These are phyloP conservation scores for Microplitis manilae DNA, from an alignment of 2,888 invertebrate genomes.

Conservation along the genomic window DNA sequence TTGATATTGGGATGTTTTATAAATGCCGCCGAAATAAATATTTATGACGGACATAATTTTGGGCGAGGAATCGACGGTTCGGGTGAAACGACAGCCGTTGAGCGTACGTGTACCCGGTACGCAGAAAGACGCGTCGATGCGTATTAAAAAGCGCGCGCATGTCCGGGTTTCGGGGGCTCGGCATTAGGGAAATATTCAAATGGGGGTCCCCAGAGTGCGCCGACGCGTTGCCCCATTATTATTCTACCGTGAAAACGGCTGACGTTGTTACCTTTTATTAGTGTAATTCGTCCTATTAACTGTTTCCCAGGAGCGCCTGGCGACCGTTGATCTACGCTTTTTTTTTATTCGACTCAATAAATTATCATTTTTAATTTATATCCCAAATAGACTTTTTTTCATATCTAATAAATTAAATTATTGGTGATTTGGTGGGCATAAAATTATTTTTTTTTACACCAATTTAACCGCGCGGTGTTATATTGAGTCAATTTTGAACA, in stretches of 20 bases:
- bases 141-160: constrained; percentile 67
- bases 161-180: constrained; percentile 55
- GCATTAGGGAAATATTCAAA: constrained; percentile 52
- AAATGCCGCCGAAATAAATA: background rate
- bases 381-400: too few species aligned
- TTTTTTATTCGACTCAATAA: background rate
- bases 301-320: constrained; percentile 56
- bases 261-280: constrained; percentile 67
- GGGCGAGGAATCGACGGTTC: constrained; percentile 2
- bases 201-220: constrained; percentile 43
- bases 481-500: too few species aligned
- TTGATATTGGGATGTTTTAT: background rate
- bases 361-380: background rate
- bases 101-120: constrained; percentile 30
- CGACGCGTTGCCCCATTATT: constrained; percentile 64
- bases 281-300: constrained; percentile 68
- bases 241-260: constrained; percentile 70
- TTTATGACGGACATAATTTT: background rate
- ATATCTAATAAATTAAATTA: too few species aligned
- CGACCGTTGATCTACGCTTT: constrained; percentile 27
- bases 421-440: too few species aligned
- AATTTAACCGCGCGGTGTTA: too few species aligned
- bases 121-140: constrained; percentile 61
- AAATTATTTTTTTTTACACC: too few species aligned
- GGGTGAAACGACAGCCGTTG: constrained; percentile 23